A percentile compares a stretch with the other conserved stretches of the same genome.
These are phyloP conservation scores for Halcyon senegalensis DNA, from an alignment of 2,113 vertebrate species.

Conservation along the genomic window DNA sequence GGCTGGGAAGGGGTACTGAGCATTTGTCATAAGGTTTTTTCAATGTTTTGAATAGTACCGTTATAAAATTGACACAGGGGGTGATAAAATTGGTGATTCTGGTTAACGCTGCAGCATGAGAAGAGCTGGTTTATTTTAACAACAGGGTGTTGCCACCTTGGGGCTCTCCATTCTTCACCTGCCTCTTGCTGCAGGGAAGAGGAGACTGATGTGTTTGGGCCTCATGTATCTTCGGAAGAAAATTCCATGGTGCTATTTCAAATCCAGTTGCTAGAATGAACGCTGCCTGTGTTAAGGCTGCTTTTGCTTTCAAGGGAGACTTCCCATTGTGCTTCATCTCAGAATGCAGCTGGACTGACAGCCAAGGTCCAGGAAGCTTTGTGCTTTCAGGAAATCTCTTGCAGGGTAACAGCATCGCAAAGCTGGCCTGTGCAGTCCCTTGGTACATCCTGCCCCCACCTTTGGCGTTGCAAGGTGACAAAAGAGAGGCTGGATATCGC, in stretches of 20 bases:
- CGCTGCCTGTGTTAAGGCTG: not conserved
- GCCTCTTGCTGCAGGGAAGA: not conserved
- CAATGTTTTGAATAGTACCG: not conserved
- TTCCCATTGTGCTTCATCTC: not conserved
- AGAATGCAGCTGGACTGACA: not conserved
- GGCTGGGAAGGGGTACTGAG: fast-evolving
- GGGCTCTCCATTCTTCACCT: not conserved
- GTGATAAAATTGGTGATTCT: not conserved
- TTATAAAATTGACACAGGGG: not conserved
- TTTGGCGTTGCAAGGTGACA: not conserved
- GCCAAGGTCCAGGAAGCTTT: not conserved
- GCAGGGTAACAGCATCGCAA: too few species aligned
- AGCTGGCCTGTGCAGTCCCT: not conserved
- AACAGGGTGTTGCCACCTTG: not conserved
- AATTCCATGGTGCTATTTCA: not conserved
- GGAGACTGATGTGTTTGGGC: not conserved
- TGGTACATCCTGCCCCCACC: not conserved
- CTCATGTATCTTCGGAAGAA: not conserved
- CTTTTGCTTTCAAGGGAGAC: not conserved
- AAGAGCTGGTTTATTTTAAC: not conserved
- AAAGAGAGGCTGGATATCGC: fast-evolving
- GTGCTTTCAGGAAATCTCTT: not conserved
- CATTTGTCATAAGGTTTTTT: not conserved
- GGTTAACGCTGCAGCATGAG: not conserved
- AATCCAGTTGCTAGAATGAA: not conserved